These are phyloP conservation scores for Mnemiopsis leidyi DNA, from an alignment of 37 sponge, comb jelly and placozoan genomes.

Conservation along the genomic window DNA sequence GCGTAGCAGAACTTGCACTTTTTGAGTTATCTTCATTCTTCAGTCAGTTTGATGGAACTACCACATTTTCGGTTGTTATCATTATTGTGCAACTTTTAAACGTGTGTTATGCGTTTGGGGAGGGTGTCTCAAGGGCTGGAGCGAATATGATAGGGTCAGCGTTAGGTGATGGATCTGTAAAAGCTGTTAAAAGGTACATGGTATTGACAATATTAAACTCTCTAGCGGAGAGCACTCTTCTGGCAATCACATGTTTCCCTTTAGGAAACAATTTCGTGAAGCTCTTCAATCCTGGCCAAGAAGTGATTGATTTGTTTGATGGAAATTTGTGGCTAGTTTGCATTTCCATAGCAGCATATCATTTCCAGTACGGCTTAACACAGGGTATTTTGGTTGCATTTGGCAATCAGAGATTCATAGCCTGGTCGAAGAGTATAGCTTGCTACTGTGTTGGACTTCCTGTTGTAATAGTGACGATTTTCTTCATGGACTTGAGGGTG, in stretches of 20 bases:
- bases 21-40: background rate
- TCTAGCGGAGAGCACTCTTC: background rate
- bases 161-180: background rate
- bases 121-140: background rate
- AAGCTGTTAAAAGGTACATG: background rate
- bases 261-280: background rate
- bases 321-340: background rate
- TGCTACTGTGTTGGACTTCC: background rate
- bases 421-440: background rate
- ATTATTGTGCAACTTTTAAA: background rate
- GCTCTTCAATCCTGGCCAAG: background rate
- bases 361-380: background rate
- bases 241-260: background rate
- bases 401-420: background rate
- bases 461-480: background rate
- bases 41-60: background rate
- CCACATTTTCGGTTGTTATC: background rate
- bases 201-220: background rate
- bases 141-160: background rate
- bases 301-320: background rate
- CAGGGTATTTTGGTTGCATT: constrained; percentile 1
- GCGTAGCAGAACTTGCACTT: background rate
- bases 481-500: background rate
- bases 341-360: background rate
- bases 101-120: background rate